Evolutionary conservation across 2,113 vertebrate genomes (phyloP), one percentile per base, ranked within the genome.

Genomic region (Terrapene triunguis): DNA sequence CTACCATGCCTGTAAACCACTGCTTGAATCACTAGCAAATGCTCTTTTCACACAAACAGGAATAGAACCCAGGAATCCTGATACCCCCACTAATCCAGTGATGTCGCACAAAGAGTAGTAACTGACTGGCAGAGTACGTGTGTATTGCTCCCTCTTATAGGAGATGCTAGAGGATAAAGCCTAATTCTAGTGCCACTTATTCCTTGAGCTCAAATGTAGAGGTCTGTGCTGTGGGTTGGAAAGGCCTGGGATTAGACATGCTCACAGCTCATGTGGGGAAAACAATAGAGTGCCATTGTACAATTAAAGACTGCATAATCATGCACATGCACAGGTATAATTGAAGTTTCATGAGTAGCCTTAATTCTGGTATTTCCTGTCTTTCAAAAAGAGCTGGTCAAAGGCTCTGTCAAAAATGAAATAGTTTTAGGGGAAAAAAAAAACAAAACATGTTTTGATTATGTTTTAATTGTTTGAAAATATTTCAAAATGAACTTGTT

Each of bases 91-190:
- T 91, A 89, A 89, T 82, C 90, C 80, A 13, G 89, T 88, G 93
- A 80, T 85, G 87, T 65, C 95, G 90, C 93, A 32, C 19, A 8
- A 82, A 65, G 87, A 80, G 90, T 93, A 89, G 93, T 91, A 95
- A 95, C 0, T 0, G 35, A 13, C 72, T 54, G 92, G 82, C 90
- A 65, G 90, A 22, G 87, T 3, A 69, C 16, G 50, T 5, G 1
- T 22, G 24, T 2, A 0, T 4, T 27, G n/a, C 81, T 74, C 92
- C 19, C 84, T 81, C 79, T 51, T 38, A 48, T 42, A 57, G 86
- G 89, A 95, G 92, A 94, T 47, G 88, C 96, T 94, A 0, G 88
- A 42, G 92, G 85, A 17, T 83, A 78, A 87, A 88, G 17, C 21
- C 50, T 55, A 0, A 85, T 89, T 57, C 88, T 29, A 35, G 47